phyloP scores from a whole-genome alignment of 2,888 invertebrate genomes.

The Diplolepis rosae region DNA sequence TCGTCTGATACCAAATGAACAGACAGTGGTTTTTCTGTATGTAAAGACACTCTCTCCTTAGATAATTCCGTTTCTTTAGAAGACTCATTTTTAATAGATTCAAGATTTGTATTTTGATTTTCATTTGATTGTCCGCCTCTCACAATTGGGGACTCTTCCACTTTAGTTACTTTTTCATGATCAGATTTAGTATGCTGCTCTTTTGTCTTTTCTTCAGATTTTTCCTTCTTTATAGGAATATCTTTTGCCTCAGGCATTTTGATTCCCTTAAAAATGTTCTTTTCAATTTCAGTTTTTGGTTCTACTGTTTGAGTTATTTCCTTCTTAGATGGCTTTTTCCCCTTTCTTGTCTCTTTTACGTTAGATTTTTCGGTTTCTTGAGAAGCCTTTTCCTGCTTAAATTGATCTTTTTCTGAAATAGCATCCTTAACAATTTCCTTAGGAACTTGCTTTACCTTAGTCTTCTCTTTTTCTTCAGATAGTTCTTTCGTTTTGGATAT shows the following conservation, averaged over 20 bases:
- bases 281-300: neutral
- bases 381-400: too few species aligned
- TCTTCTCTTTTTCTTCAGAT: slow-evolving; percentile 37
- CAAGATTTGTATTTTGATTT: neutral
- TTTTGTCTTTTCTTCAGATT: neutral
- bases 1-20: slow-evolving; percentile 45
- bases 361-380: neutral
- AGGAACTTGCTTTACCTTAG: neutral
- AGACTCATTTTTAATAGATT: neutral
- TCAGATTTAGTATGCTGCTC: neutral
- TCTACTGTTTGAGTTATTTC: slow-evolving; percentile 32
- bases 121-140: neutral
- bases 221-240: neutral
- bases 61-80: neutral
- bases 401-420: neutral
- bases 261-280: neutral
- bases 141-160: neutral
- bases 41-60: neutral
- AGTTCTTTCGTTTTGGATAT: slow-evolving; percentile 25
- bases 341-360: slow-evolving; percentile 37
- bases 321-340: slow-evolving; percentile 26
- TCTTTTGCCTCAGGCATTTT: neutral
- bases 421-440: neutral
- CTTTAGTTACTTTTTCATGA: neutral
- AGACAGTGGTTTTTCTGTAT: neutral